A percentile compares a stretch with the other conserved stretches of the same genome.
phyloP scores from a whole-genome alignment of 2,797 vertebrate genomes.

The Falco columbarius region DNA sequence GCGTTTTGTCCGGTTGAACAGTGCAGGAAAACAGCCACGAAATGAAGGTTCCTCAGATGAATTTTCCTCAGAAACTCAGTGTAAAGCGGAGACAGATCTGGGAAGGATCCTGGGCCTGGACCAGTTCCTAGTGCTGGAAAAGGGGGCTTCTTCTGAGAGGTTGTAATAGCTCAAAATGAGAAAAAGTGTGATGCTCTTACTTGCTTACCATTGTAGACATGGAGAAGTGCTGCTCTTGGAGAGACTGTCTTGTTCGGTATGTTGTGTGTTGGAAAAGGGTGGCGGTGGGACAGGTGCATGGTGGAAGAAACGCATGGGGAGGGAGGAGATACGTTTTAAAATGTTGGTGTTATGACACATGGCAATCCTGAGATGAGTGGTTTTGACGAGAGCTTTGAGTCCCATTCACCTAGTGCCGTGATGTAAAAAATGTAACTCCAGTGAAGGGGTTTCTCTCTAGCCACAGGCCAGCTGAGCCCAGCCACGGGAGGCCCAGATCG shows the following conservation, averaged over 20 bases:
- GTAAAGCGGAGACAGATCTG: not conserved
- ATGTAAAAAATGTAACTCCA: not conserved
- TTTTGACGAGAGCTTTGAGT: not conserved
- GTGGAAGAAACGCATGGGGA: not conserved
- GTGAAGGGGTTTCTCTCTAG: not conserved
- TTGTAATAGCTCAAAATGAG: not conserved
- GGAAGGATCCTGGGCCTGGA: not conserved
- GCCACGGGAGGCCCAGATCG: not conserved
- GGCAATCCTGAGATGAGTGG: not conserved
- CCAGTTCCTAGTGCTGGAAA: not conserved
- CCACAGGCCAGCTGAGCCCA: not conserved
- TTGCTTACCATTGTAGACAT: not conserved
- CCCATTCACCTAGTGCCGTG: rapidly evolving
- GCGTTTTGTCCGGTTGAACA: rapidly evolving
- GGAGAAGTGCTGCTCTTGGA: not conserved
- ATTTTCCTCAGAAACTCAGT: not conserved
- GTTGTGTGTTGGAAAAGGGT: not conserved
- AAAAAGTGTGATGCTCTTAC: not conserved
- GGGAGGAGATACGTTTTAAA: not conserved
- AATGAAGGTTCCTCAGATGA: not conserved
- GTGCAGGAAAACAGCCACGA: not conserved
- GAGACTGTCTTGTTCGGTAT: not conserved
- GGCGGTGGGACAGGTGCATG: not conserved
- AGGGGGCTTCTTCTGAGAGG: not conserved
- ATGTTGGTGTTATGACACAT: not conserved